Conservation (phyloP, 2,888 invertebrate species). For the Drosophila mimica region DNA sequence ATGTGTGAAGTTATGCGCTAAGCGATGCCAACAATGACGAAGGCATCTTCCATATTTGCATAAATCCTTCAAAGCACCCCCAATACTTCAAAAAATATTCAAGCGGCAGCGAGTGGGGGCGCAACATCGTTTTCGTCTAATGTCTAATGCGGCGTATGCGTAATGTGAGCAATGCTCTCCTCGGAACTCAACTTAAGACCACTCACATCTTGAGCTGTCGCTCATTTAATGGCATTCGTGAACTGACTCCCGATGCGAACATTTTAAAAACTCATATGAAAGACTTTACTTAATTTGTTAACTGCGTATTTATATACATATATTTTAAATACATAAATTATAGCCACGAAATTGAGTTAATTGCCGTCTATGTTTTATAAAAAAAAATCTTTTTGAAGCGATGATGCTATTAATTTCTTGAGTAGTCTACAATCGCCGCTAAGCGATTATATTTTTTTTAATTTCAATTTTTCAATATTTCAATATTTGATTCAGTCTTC, state of each 20-base stretch:
- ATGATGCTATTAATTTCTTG: not conserved
- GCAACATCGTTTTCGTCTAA: slow-evolving; percentile 46
- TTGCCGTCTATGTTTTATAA: not conserved
- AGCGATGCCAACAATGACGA: slow-evolving; percentile 68
- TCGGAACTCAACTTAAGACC: slow-evolving; percentile 27
- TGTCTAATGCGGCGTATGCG: slow-evolving; percentile 65
- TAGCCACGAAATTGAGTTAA: not conserved
- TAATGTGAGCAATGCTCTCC: slow-evolving; percentile 42
- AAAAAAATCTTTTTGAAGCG: not conserved
- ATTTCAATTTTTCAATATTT: not conserved
- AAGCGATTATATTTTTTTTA: not conserved
- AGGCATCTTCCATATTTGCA: slow-evolving; percentile 75
- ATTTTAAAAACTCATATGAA: not conserved
- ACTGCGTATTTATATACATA: not conserved
- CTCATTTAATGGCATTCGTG: slow-evolving; percentile 12
- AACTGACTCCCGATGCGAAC: slow-evolving; percentile 3
- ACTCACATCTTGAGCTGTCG: slow-evolving; percentile 3
- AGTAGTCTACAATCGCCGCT: no score
- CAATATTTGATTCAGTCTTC: not conserved
- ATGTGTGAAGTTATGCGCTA: slow-evolving; percentile 72
- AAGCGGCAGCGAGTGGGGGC: slow-evolving; percentile 50
- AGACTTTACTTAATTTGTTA: not conserved
- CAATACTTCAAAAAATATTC: slow-evolving; percentile 62
- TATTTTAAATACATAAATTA: not conserved
- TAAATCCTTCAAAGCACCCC: slow-evolving; percentile 69